phyloP scores from a whole-genome alignment of 2,113 vertebrate genomes.

The Neolamprologus kungweensis region DNA sequence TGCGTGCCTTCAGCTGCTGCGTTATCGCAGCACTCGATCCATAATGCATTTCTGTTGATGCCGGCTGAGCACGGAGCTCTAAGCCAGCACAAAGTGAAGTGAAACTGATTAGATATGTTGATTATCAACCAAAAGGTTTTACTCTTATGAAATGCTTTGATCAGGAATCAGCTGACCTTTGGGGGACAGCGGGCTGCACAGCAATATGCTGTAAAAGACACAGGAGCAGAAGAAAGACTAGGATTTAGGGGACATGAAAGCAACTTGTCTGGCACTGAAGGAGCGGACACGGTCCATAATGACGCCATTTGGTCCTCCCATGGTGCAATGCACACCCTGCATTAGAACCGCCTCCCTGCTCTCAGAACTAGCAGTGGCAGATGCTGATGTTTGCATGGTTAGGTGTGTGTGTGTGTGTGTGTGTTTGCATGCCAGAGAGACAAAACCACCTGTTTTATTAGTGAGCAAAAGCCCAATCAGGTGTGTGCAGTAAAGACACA shows the following conservation, averaged over 20 bases:
- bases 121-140: neutral
- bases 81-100: neutral
- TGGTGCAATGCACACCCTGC: slow-evolving; percentile 23
- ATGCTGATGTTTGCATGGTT: slow-evolving; percentile 39
- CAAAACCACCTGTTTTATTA: neutral
- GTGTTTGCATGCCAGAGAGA: neutral
- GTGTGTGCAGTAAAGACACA: neutral
- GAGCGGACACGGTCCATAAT: slow-evolving; percentile 6
- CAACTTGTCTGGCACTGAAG: neutral
- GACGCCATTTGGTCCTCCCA: slow-evolving; percentile 33
- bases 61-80: neutral
- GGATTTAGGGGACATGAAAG: slow-evolving; percentile 19
- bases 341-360: neutral
- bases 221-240: neutral
- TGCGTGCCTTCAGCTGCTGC: neutral
- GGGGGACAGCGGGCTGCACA: neutral
- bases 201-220: neutral
- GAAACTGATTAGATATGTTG: neutral
- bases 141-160: neutral
- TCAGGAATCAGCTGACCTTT: neutral
- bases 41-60: neutral
- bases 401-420: neutral
- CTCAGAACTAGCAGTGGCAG: slow-evolving; percentile 21
- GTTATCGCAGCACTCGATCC: neutral
- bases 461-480: neutral